Evolutionary conservation across 2,888 invertebrate genomes (phyloP), one percentile per base, ranked within the genome.

Genomic region (Smittia sp.): DNA sequence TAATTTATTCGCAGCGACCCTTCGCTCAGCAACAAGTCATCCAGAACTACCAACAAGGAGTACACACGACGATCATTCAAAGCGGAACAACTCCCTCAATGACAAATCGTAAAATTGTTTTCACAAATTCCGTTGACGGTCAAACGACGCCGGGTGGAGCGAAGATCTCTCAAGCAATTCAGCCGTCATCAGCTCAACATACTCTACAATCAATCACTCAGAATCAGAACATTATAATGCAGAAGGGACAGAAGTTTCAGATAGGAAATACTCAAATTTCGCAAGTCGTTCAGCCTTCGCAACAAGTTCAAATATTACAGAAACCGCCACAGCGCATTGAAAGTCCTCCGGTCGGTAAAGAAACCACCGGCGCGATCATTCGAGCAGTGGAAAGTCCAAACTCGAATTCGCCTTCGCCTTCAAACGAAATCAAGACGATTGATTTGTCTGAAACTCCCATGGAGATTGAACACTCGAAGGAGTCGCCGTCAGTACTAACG

Each of bases 291-390:
- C 73, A 68, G 74, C 75, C 22, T 54, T 75, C n/a, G 76, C 78
- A 66, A 78, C 4, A 4, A 6, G 2, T 32, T 67, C 78, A 24
- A 67, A 77, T 66, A 74, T n/a, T n/a, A n/a, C 77, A 15, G 74
- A 76, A 62, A 74, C 66, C 20, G 76, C 78, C 38, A 75, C 78
- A 75, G 76, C 74, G 58, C 41, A 74, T 74, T 63, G 74, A 66
- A 74, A 67, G 62, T 72, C 75, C 32, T 75, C 77, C 73, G 73
- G 65, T 63, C 62, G 52, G 13, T 2, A 75, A 41, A 76, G 18
- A 2, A 7, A 7, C 9, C 2, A 58, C 58, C 7, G 3, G 2
- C 7, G 22, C 18, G 9, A n/a, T 58, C 22, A n/a, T 20, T 18
- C 22, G 20, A 6, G 7, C 22, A 2, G n/a, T 20, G 2, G 58